Percentiles rank a stretch among this genome's conserved stretches.
phyloP scores from a whole-genome alignment of 2,888 invertebrate genomes.

The Tromatobia lineatoria region DNA sequence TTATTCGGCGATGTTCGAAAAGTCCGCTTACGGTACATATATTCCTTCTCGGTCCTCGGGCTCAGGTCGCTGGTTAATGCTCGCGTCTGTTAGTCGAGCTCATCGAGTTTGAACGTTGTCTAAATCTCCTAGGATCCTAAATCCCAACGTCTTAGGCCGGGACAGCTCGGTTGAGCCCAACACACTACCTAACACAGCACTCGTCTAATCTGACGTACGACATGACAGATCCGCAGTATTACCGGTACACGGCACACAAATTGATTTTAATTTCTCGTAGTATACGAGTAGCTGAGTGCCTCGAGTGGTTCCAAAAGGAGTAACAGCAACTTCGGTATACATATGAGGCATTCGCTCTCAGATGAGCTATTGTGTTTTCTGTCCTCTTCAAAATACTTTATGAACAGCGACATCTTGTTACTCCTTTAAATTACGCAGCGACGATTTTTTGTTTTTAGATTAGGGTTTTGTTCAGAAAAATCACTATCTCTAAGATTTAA shows the following conservation, averaged over 20 bases:
- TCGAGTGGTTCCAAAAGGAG: conserved; percentile 18
- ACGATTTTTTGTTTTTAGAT: no score
- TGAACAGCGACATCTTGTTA: no score
- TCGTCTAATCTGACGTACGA: conserved; percentile 78
- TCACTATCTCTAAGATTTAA: no score
- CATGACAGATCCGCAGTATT: conserved; percentile 75
- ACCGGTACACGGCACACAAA: conserved; percentile 71
- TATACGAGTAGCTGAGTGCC: conserved; percentile 23
- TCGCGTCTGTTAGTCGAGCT: conserved; percentile 52
- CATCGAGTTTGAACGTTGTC: conserved; percentile 70
- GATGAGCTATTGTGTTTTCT: conserved; percentile 6
- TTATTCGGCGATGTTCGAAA: conserved; percentile 7
- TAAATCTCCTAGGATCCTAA: conserved; percentile 59
- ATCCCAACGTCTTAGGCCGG: conserved; percentile 50
- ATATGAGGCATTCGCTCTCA: neutral
- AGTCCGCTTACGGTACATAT: conserved; percentile 19
- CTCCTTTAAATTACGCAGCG: no score
- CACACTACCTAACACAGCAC: conserved; percentile 65
- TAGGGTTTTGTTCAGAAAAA: no score
- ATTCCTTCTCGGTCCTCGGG: neutral
- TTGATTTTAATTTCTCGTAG: conserved; percentile 73
- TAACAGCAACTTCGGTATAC: conserved; percentile 7
- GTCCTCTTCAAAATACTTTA: no score
- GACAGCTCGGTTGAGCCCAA: conserved; percentile 66
- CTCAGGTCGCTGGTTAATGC: conserved; percentile 19